Evolutionary conservation across 2,113 vertebrate species (phyloP), one percentile per base, ranked within the genome.

Genomic region (Hypanus sabinus): DNA sequence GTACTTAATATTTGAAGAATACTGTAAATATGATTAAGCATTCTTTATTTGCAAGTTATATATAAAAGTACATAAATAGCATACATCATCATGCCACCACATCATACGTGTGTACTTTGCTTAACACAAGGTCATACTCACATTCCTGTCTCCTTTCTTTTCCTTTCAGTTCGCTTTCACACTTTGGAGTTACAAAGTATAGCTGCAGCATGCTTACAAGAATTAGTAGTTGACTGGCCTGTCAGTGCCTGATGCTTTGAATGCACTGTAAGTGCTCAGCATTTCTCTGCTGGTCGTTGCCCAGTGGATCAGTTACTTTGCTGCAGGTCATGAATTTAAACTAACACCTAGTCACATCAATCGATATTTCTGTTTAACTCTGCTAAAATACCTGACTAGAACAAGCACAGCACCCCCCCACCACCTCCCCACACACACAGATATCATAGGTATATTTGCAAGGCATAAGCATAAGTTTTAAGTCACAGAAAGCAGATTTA

Each of bases 401-500:
- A 70, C 68, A 70, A 70, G 18, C 68, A 70, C 68, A 70, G 11
- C n/a, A n/a, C n/a, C n/a, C n/a, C n/a, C 11, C 68, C 12, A 20
- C 18, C 20, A 73, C 71, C 5, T 24, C 18, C 71, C 18, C 71
- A 73, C 71, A 81, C 36, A 81, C 36, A 81, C 33, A 38, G 10
- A 81, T 38, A 18, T 38, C 77, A 80, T 8, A 80, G 12, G 11
- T 12, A 36, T 30, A 80, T 80, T 12, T 30, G 33, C 33, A 80
- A 80, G 24, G 6, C 20, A 88, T 20, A 22, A 55, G 80, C 80
- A 83, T 22, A 55, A 83, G 0, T 55, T 27, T 55, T 55, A 55
- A 57, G 46, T 57, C 46, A 55, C 80, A 55, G 22, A 95, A 95
- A 95, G 91, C 95, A 95, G 94, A 96, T 97, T 96, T 96, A 96